Base-by-base conservation (phyloP, 2,797 vertebrate species). In the Holocentrus rufus region DNA sequence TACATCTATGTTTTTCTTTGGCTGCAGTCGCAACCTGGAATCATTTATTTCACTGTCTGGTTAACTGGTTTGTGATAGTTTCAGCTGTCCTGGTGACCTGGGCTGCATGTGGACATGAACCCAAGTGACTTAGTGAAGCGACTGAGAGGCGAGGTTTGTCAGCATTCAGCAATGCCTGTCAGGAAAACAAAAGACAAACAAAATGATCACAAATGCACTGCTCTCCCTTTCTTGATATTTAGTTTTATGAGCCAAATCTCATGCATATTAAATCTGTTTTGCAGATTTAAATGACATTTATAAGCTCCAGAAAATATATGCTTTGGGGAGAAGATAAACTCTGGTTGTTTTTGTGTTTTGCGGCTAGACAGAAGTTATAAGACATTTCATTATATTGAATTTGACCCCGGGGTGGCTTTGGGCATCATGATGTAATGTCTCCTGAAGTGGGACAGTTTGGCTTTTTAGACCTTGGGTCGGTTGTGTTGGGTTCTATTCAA, bases 391-490 rank as follows among this genome's bases (percentile, higher is more conserved):
- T 11, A 53, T 73, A 87, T 83, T 82, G 27, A 83, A 82, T 82
- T 74, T 80, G 61, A 79, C 30, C 54, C 36, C 5, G 34, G 49
- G 31, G 74, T 66, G 67, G 70, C 65, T 87, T 27, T 17, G n/a
- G 80, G 83, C 86, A 53, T 58, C 60, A 27, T 86, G 83, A 86
- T 79, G 81, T 82, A 83, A 88, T 67, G 65, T 56, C 50, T 57
- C n/a, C 52, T 73, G 56, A 82, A 84, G 83, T 77, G 77, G 74
- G 68, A 65, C 36, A 1, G n/a, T 66, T 30, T 67, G 80, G 75
- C 64, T 57, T 65, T 55, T 59, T 22, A 13, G 73, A 18, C 15
- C 17, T 36, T 8, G 27, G n/a, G 20, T 62, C 18, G 67, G 52
- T 68, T 14, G 57, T 8, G 55, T 17, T 83, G 85, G 77, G 69